Base-by-base conservation (phyloP, 92 coral and sea anemone genomes). In the Epizoanthus ramosus region DNA sequence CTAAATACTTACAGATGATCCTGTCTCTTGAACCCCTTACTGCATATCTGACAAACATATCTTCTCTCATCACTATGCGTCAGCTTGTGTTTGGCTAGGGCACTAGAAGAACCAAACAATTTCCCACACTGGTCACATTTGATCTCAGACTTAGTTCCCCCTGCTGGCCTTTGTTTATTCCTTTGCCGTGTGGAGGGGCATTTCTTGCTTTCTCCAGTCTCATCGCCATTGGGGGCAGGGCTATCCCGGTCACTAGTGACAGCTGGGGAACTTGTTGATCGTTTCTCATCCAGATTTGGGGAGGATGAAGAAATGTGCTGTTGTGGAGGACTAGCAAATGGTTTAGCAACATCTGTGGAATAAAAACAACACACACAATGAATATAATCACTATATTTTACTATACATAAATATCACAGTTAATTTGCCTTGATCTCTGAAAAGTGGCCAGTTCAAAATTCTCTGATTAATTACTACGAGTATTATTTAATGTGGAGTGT, bases 21-120 rank as follows among this genome's bases (percentile, higher is more conserved):
- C 74, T 96, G 99, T 45, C 99, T 79, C 82, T 96, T 96, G 86
- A 96, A 96, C 71, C 98, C 99, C 60, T 96, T 96, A 50, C 98
- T 91, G 66, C 99, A 96, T 67, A 94, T 92, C n/a, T 86, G 63
- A 66, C 99, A 96, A 15, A 94, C 94, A 83, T 96, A 96, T 89
- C 95, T 87, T 16, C 99, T 90, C 71, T 96, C 99, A 79, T 96
- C 99, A 83, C 99, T 96, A 79, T 96, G 99, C 23, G 99, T 96
- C 17, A 94, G 86, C 75, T 96, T 96, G 90, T 96, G 99, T 75
- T 96, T 96, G 59, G 99, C 99, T 63, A 96, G 89, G 9, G 99
- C 99, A 80, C 99, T 96, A 18, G 99, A 96, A 4, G 98, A 94
- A 22, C 95, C 97, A 92, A 94, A 96, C 5, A 87, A 84, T 79